Evolutionary conservation across 2,888 invertebrate genomes (phyloP), one percentile per base, ranked within the genome.

Genomic region (Hydriomena furcata): DNA sequence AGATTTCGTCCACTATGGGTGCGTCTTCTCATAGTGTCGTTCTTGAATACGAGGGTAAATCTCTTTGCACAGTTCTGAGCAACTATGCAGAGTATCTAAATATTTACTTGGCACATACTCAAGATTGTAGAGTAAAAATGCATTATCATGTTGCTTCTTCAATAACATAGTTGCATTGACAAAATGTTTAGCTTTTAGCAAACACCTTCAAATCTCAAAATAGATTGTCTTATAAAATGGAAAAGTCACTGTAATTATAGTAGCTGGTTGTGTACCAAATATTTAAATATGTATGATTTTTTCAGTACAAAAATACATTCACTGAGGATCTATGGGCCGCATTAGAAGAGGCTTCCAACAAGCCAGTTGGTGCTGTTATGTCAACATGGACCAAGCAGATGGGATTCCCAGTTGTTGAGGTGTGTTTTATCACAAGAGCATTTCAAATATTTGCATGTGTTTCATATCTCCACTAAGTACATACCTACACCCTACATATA

Each of bases 381-480:
- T 95, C 96, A 5, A 96, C 97, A 11, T 99, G 99, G 99, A 99
- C 98, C 0, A 96, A 96, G 74, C 95, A 97, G 74, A 96, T 96
- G 93, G 99, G 99, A 28, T 99, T 97, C 76, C 99, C 99, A 0
- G 94, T 98, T 44, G 93, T 91, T 34, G 83, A 90, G 82, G 93
- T 94, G 42, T 34, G 70, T 64, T 44, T 30, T 3, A 30, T 37
- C 17, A 27, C 37, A 46, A 37, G 1, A 76, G 90, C 46, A 80
- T 38, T 30, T 8, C 31, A 25, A 41, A 30, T 48, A 7, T 41
- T 41, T 35, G 5, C 23, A 1, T 37, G 10, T 25, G 7, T 47
- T 12, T 38, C 8, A 32, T 46, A 46, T 32, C 25, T 31, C 24
- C 10, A 12, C 11, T 25, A 23, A 36, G 23, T 36, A 13, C 21